Evolutionary conservation across 2,888 invertebrate genomes (phyloP).

Genomic region (Exocentrus adspersus): DNA sequence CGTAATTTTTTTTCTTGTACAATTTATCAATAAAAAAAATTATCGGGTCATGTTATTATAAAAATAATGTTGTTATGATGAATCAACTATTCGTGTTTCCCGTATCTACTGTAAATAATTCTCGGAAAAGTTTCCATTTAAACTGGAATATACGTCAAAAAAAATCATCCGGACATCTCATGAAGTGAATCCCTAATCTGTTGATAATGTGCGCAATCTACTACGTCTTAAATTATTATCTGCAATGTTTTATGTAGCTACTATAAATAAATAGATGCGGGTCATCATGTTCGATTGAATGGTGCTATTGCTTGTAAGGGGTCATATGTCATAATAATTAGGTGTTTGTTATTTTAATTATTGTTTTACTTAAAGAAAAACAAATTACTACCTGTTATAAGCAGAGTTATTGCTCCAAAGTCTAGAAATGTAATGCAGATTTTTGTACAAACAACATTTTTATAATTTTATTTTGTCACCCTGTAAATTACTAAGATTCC

Average conservation of each 20-base stretch:
- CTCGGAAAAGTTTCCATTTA: neutral
- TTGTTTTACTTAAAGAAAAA: too few species aligned
- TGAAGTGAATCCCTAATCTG: neutral
- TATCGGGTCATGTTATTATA: neutral
- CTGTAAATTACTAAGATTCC: too few species aligned
- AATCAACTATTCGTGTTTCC: neutral
- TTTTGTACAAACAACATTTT: too few species aligned
- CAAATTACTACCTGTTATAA: too few species aligned
- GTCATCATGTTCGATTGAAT: constrained; percentile 4
- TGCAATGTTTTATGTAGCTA: neutral
- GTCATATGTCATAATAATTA: neutral
- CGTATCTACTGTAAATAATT: neutral
- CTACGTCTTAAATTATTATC: constrained; percentile 7
- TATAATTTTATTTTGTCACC: too few species aligned
- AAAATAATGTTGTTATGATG: neutral
- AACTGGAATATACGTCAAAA: constrained; percentile 1
- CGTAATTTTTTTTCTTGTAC: too few species aligned
- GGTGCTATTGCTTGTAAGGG: neutral
- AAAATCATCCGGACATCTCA: constrained; percentile 11
- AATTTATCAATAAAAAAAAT: too few species aligned
- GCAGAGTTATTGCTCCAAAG: too few species aligned
- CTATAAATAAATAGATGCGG: constrained; percentile 8
- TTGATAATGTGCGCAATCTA: neutral
- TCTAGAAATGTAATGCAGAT: too few species aligned
- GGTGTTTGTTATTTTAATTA: neutral